Evolutionary conservation across 1,140 invertebrate species (phyloP).

Genomic region (Drosophila lacertosa): DNA sequence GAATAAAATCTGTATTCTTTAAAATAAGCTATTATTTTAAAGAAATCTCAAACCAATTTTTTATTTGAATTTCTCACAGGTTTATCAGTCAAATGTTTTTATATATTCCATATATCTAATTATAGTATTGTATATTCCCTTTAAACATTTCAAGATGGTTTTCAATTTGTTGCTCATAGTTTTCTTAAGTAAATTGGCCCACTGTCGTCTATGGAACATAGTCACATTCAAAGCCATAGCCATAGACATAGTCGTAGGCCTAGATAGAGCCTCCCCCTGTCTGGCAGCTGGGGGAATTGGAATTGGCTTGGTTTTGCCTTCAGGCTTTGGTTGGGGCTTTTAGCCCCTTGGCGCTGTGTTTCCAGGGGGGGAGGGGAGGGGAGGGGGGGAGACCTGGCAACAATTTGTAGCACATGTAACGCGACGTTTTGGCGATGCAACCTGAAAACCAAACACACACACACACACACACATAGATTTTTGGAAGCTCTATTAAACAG

Average conservation of each 20-base stretch:
- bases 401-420: conserved; percentile 76
- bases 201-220: conserved; percentile 20
- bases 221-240: conserved; percentile 20
- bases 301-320: conserved; percentile 65
- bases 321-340: neutral
- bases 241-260: conserved; percentile 17
- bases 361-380: neutral
- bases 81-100: no score
- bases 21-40: no score
- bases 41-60: no score
- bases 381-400: conserved; percentile 9
- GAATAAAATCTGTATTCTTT: no score
- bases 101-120: no score
- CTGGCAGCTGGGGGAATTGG: conserved; percentile 68
- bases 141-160: no score
- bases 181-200: neutral
- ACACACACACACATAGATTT: conserved; percentile 56
- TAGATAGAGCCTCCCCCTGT: conserved; percentile 44
- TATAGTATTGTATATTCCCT: no score
- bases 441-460: conserved; percentile 58
- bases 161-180: no score
- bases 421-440: conserved; percentile 58
- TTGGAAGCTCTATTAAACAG: conserved; percentile 80
- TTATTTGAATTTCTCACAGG: no score
- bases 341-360: conserved; percentile 10